A percentile compares a stretch with the other conserved stretches of the same genome.
Evolutionary conservation across 1,140 invertebrate genomes (phyloP).

Genomic region (Drosophila ambigua): DNA sequence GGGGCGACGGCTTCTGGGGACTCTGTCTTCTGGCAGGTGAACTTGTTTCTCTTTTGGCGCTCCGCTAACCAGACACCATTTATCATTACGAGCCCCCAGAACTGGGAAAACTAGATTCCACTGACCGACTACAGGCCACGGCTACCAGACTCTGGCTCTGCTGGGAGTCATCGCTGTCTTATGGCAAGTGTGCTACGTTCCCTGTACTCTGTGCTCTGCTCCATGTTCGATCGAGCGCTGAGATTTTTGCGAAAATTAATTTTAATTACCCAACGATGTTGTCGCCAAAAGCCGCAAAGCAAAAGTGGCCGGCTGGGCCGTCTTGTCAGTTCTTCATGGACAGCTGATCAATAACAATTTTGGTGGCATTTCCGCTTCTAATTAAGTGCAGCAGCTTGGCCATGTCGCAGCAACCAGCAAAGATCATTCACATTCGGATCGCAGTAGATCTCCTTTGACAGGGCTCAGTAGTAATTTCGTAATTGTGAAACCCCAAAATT

Average conservation of each 20-base stretch:
- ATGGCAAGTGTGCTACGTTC: background rate
- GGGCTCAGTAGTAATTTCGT: too few relatives aligned
- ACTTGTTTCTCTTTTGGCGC: constrained; percentile 76
- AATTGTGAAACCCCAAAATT: background rate
- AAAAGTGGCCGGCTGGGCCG: background rate
- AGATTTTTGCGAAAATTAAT: constrained; percentile 64
- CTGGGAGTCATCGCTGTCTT: constrained; percentile 11
- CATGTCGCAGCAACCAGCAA: too few relatives aligned
- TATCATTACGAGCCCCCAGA: constrained; percentile 55
- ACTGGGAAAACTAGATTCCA: constrained; percentile 73
- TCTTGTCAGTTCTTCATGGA: constrained; percentile 26
- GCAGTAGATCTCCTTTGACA: too few relatives aligned
- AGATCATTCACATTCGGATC: too few relatives aligned
- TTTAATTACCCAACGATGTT: constrained; percentile 68
- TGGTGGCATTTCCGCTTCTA: constrained; percentile 42
- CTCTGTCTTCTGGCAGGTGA: constrained; percentile 44
- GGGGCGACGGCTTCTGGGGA: constrained; percentile 11
- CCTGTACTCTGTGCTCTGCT: too few relatives aligned
- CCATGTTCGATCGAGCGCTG: constrained; percentile 5
- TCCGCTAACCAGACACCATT: constrained; percentile 75
- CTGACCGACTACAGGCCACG: constrained; percentile 40
- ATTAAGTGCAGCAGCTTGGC: constrained; percentile 13
- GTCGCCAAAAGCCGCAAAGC: constrained; percentile 40
- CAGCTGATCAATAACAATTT: constrained; percentile 56
- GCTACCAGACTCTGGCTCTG: background rate